Evolutionary conservation across 2,888 invertebrate species (phyloP), one percentile per base, ranked within the genome.

Genomic region (Drosophila austrosaltans): DNA sequence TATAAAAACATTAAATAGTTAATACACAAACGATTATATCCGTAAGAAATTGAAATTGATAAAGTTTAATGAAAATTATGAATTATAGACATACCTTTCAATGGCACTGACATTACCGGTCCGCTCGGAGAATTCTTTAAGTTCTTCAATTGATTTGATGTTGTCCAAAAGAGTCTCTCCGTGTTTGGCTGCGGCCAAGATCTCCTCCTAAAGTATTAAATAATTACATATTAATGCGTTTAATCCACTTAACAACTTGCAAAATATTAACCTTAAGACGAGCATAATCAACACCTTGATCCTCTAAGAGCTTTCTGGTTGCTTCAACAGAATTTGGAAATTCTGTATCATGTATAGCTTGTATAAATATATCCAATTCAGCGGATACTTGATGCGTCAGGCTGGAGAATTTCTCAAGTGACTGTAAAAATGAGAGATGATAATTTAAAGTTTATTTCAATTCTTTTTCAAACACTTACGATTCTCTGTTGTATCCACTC

Each of bases 401-500:
- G 59, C 95, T 95, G 53, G 98, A 98, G 93, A 99, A 98, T 91
- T 98, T 97, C 93, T 99, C 99, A 90, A 99, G 94, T 62, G 97
- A 97, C 98, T 98, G 93, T 58, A 94, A 93, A 48, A 4, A 72
- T 60, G 58, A 3, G 44, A n/a, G 8, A 8, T 5, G 3, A n/a
- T 7, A 36, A 36, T 36, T 36, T 8, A 36, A 2, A 36, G 10
- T 36, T 36, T 36, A 1, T 36, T 36, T 3, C 36, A 36, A 8
- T 36, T 36, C 4, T 30, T 8, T 8, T 36, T 36, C 16, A 8
- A 8, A 48, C 36, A 93, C 95, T 94, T 92, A 99, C 98, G 93
- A 98, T 96, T 93, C 99, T 94, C 92, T 99, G 98, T 90, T 98
- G 97, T 91, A 99, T 98, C 99, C 99, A 99, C 90, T 98, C 97